Evolutionary conservation across 2,888 invertebrate genomes (phyloP).

Genomic region (Sycophila texana): DNA sequence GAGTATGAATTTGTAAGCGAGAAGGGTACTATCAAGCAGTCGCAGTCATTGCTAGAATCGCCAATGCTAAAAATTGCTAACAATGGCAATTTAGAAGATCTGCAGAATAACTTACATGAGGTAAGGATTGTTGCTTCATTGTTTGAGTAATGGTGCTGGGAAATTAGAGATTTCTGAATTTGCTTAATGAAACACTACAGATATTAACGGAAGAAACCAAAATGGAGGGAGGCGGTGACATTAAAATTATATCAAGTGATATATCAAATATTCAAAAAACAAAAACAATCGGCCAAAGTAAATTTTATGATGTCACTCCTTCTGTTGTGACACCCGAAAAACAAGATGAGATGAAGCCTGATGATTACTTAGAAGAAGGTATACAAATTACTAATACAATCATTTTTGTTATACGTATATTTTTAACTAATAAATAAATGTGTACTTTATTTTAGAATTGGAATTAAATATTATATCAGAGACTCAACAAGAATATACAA

Average conservation of each 20-base stretch:
- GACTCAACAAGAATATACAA: conserved; percentile 91
- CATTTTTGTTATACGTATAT: background rate
- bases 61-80: conserved; percentile 81
- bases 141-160: background rate
- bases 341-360: conserved; percentile 88
- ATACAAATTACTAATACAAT: conserved; percentile 54
- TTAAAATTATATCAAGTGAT: conserved; percentile 64
- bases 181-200: conserved; percentile 58
- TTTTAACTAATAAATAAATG: background rate
- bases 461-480: conserved; percentile 81
- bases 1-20: conserved; percentile 83
- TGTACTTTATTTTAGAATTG: conserved; percentile 42
- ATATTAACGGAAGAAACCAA: conserved; percentile 73
- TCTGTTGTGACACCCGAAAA: conserved; percentile 79
- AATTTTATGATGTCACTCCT: conserved; percentile 76
- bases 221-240: conserved; percentile 68
- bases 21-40: conserved; percentile 72
- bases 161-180: conserved; percentile 2
- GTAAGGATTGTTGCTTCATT: conserved; percentile 67
- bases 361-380: conserved; percentile 87
- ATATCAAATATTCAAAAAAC: conserved; percentile 65
- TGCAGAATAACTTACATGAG: conserved; percentile 80
- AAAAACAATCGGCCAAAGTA: conserved; percentile 77
- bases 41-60: conserved; percentile 71
- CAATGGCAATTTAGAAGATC: conserved; percentile 81